Evolutionary conservation across 2,888 invertebrate species (phyloP).

Genomic region (Achlya flavicornis): DNA sequence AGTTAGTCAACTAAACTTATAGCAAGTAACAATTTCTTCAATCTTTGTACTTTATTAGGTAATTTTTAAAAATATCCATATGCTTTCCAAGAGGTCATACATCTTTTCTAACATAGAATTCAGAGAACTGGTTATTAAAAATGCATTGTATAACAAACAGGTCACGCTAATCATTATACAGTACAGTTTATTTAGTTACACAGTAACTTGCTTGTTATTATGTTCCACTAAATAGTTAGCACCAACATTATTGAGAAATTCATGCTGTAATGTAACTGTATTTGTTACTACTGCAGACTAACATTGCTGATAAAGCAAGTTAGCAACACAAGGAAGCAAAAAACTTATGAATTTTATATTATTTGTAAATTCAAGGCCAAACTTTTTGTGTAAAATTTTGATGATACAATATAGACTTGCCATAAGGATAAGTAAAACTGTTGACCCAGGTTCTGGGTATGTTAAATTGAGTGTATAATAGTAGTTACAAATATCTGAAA

Average conservation of each 20-base stretch:
- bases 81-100: too few relatives aligned
- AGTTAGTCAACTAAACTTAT: too few relatives aligned
- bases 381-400: slow-evolving; percentile 4
- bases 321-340: slow-evolving; percentile 8
- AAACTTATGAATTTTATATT: neutral
- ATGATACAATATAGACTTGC: neutral
- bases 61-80: too few relatives aligned
- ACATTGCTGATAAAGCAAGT: neutral
- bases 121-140: neutral
- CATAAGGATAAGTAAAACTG: neutral
- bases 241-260: neutral
- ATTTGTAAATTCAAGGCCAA: slow-evolving; percentile 12
- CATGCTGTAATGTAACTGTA: neutral
- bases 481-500: slow-evolving; percentile 12
- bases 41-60: too few relatives aligned
- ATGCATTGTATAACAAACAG: neutral
- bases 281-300: neutral
- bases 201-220: neutral
- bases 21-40: too few relatives aligned
- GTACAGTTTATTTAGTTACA: neutral
- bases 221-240: neutral
- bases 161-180: neutral
- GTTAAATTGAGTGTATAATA: neutral
- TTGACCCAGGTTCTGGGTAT: neutral
- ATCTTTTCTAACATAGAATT: neutral